phyloP scores from a whole-genome alignment of 1,140 invertebrate species.

The Vollenhovia emeryi region DNA sequence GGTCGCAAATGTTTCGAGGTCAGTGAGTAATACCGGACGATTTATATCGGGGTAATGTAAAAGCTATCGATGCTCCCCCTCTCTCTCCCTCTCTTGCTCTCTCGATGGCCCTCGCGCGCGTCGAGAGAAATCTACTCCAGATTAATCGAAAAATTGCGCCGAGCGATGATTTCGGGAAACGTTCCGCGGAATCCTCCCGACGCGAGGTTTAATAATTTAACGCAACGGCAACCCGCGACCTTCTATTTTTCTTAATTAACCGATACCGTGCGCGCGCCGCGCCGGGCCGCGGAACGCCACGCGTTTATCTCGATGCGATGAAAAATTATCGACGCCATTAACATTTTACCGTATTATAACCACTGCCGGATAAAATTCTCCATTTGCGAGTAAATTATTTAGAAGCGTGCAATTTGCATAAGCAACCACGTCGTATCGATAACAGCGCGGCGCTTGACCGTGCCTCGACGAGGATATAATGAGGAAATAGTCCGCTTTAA shows the following conservation, averaged over 20 bases:
- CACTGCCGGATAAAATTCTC: constrained; percentile 22
- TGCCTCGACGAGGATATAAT: neutral
- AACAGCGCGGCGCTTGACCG: neutral
- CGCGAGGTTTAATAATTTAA: constrained; percentile 36
- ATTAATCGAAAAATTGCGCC: constrained; percentile 25
- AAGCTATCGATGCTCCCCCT: constrained; percentile 19
- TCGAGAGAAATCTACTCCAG: neutral
- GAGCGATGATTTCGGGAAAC: neutral
- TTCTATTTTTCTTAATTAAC: constrained; percentile 50
- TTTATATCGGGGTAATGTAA: constrained; percentile 47
- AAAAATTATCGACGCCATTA: constrained; percentile 43
- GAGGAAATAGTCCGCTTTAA: neutral
- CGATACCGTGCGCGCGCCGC: neutral
- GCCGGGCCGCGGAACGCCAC: no score
- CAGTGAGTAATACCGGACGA: constrained; percentile 29
- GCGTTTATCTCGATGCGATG: neutral
- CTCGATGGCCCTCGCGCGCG: neutral
- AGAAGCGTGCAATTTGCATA: constrained; percentile 33
- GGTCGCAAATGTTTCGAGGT: constrained; percentile 51
- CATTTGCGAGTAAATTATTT: constrained; percentile 43
- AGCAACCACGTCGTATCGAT: neutral
- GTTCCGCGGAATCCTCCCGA: neutral
- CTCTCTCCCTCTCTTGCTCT: no score
- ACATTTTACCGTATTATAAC: constrained; percentile 13
- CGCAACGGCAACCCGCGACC: neutral